phyloP scores from a whole-genome alignment of 1,140 invertebrate species.

The Hylyphantes graminicola region DNA sequence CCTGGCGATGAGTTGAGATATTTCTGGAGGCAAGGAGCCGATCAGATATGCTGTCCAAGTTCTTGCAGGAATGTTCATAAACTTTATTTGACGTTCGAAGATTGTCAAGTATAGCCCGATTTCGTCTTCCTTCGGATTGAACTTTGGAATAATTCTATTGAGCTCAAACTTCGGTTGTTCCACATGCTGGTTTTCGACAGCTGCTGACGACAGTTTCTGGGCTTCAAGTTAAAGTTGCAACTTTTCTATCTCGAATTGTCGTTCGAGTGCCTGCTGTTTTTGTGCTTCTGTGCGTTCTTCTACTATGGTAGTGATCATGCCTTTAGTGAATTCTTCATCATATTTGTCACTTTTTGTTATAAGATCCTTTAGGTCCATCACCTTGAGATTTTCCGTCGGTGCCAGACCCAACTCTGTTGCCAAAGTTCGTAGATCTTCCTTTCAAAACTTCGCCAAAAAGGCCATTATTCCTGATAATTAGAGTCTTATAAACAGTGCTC shows the following conservation, averaged over 20 bases:
- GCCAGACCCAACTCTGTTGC: too few relatives aligned
- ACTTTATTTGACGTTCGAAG: constrained; percentile 9
- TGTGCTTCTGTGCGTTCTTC: background rate
- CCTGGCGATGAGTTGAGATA: constrained; percentile 7
- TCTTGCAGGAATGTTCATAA: background rate
- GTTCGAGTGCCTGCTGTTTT: background rate
- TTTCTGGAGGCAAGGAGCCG: background rate
- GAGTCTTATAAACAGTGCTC: too few relatives aligned
- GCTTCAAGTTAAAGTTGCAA: background rate
- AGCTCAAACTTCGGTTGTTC: background rate
- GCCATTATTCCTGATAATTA: too few relatives aligned
- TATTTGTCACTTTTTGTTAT: too few relatives aligned
- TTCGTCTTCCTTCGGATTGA: background rate
- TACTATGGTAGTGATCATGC: background rate
- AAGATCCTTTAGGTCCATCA: too few relatives aligned
- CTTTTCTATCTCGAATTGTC: background rate
- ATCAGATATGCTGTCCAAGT: constrained; percentile 15
- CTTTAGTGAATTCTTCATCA: background rate
- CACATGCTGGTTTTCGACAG: background rate
- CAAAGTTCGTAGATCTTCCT: too few relatives aligned
- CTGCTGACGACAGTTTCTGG: too few relatives aligned
- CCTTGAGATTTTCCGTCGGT: too few relatives aligned
- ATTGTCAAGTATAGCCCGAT: constrained; percentile 9
- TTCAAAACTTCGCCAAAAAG: too few relatives aligned
- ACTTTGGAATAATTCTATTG: background rate